Evolutionary conservation across 2,888 invertebrate species (phyloP).

Genomic region (Drosophila kanekoi): DNA sequence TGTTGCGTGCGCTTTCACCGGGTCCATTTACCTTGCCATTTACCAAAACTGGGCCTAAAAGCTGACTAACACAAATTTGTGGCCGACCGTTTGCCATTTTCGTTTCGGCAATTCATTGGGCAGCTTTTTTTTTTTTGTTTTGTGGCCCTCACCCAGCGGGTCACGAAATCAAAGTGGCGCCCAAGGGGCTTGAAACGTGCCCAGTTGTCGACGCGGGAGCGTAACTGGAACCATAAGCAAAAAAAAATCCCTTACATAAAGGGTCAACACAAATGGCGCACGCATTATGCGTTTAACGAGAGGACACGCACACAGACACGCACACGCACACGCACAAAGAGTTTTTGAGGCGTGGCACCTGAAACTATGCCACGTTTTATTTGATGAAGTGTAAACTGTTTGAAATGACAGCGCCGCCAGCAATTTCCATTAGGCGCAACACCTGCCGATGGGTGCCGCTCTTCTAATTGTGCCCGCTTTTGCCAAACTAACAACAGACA

Average conservation of each 20-base stretch:
- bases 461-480: slow-evolving; percentile 35
- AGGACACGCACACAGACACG: slow-evolving; percentile 46
- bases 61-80: slow-evolving; percentile 65
- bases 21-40: slow-evolving; percentile 47
- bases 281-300: slow-evolving; percentile 66
- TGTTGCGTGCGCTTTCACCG: slow-evolving; percentile 60
- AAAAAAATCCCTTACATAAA: slow-evolving; percentile 37
- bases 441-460: slow-evolving; percentile 27
- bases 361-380: slow-evolving; percentile 58
- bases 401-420: slow-evolving; percentile 46
- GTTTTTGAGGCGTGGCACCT: slow-evolving; percentile 17
- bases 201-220: background rate
- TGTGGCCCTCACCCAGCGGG: slow-evolving; percentile 35
- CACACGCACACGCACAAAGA: slow-evolving; percentile 22
- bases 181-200: slow-evolving; percentile 59
- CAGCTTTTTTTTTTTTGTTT: slow-evolving; percentile 6
- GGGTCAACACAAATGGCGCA: slow-evolving; percentile 58
- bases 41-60: slow-evolving; percentile 40
- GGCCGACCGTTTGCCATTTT: slow-evolving; percentile 48
- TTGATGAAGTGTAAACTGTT: slow-evolving; percentile 78
- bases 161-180: slow-evolving; percentile 64
- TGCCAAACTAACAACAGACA: slow-evolving; percentile 23
- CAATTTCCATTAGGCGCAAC: slow-evolving; percentile 34
- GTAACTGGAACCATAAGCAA: slow-evolving; percentile 11
- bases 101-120: slow-evolving; percentile 62